Evolutionary conservation across 2,797 vertebrate genomes (phyloP).

Genomic region (Spondyliosoma cantharus): DNA sequence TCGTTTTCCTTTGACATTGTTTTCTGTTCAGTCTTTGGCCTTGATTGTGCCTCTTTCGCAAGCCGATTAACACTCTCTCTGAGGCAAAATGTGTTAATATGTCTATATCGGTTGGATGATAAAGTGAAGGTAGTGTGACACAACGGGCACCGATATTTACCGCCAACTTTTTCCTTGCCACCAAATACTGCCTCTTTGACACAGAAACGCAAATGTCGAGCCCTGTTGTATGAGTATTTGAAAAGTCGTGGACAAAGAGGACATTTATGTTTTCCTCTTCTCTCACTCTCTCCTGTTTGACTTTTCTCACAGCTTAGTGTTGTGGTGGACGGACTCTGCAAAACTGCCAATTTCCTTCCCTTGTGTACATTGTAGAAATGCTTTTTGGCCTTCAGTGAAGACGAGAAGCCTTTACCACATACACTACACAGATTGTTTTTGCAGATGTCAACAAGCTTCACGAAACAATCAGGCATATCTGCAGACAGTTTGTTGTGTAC

Average conservation of each 20-base stretch:
- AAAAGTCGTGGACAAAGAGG: slow-evolving; percentile 82
- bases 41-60: slow-evolving; percentile 32
- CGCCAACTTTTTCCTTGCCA: slow-evolving; percentile 66
- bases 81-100: slow-evolving; percentile 79
- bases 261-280: slow-evolving; percentile 74
- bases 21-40: not conserved
- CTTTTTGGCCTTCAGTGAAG: slow-evolving; percentile 54
- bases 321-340: slow-evolving; percentile 41
- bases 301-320: slow-evolving; percentile 53
- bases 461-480: slow-evolving; percentile 73
- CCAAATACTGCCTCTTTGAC: slow-evolving; percentile 60
- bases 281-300: slow-evolving; percentile 29
- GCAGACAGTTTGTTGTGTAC: not conserved
- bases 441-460: slow-evolving; percentile 82
- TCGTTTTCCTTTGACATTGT: not conserved
- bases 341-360: slow-evolving; percentile 15
- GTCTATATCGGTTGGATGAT: slow-evolving; percentile 77
- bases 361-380: slow-evolving; percentile 64
- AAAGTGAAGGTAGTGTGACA: slow-evolving; percentile 76
- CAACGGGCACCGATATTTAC: slow-evolving; percentile 81
- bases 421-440: slow-evolving; percentile 61
- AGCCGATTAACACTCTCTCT: slow-evolving; percentile 65
- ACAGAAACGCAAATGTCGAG: slow-evolving; percentile 83
- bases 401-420: slow-evolving; percentile 74
- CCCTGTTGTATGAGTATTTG: slow-evolving; percentile 81